phyloP scores from a whole-genome alignment of 2,888 invertebrate species.

The Fragum sueziense region DNA sequence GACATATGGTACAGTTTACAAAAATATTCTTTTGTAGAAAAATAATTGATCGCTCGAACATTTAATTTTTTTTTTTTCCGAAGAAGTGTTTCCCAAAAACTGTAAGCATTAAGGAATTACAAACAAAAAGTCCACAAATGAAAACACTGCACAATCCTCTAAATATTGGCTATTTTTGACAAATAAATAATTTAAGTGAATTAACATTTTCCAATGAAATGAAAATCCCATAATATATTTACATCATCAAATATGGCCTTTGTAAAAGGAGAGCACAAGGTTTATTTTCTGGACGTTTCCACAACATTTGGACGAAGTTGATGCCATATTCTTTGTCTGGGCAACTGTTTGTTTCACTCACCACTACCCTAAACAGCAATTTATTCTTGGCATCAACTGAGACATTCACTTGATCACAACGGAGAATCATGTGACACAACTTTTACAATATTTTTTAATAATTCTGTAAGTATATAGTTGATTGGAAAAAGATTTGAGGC shows the following conservation, averaged over 20 bases:
- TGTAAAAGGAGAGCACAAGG: background rate
- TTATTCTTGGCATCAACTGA: constrained; percentile 3
- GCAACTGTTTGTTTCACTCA: constrained; percentile 37
- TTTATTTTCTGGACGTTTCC: constrained; percentile 2
- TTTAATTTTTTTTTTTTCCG: no score
- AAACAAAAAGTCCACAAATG: constrained; percentile 9
- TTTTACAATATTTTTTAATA: no score
- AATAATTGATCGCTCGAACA: no score
- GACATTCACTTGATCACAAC: no score
- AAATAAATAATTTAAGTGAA: constrained; percentile 10
- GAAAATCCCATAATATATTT: constrained; percentile 8
- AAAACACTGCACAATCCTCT: constrained; percentile 12
- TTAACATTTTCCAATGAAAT: constrained; percentile 1
- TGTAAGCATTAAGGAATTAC: constrained; percentile 16
- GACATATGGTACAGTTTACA: no score
- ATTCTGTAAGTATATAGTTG: no score
- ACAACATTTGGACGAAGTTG: constrained; percentile 40
- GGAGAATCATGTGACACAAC: no score
- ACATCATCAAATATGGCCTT: constrained; percentile 6
- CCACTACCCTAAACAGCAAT: constrained; percentile 37
- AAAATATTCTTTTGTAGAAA: no score
- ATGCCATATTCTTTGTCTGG: constrained; percentile 35
- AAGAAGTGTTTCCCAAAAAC: constrained; percentile 15
- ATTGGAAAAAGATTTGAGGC: no score
- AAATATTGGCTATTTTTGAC: background rate